Evolutionary conservation across 2,888 invertebrate genomes (phyloP).

Genomic region (Crematogaster levior): DNA sequence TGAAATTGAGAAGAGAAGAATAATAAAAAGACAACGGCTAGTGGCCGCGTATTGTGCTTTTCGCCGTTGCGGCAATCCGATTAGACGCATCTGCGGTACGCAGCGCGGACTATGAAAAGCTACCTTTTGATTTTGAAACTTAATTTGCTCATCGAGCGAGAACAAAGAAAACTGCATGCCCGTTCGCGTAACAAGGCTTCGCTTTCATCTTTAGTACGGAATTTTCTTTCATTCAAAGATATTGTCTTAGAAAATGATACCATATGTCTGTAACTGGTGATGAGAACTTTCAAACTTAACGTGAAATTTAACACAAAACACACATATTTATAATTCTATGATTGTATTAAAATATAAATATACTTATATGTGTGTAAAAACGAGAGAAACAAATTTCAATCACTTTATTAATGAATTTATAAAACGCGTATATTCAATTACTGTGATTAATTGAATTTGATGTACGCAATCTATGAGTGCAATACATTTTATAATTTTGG

Average conservation of each 20-base stretch:
- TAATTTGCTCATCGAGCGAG: slow-evolving; percentile 43
- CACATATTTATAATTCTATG: background rate
- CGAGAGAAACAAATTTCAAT: background rate
- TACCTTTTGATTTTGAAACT: slow-evolving; percentile 51
- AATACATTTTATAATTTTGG: slow-evolving; percentile 15
- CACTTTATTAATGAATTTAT: background rate
- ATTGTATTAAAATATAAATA: background rate
- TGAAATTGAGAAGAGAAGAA: slow-evolving; percentile 64
- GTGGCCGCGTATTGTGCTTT: slow-evolving; percentile 25
- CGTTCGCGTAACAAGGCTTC: slow-evolving; percentile 19
- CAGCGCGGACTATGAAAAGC: background rate
- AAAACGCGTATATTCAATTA: slow-evolving; percentile 30
- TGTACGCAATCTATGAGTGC: background rate
- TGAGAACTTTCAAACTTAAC: background rate
- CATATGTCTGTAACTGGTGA: background rate
- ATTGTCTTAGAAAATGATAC: background rate
- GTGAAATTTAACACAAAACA: background rate
- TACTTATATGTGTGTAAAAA: background rate
- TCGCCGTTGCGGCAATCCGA: slow-evolving; percentile 41
- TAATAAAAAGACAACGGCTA: slow-evolving; percentile 45
- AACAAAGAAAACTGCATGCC: slow-evolving; percentile 15
- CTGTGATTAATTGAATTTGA: slow-evolving; percentile 26
- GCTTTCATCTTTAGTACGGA: background rate
- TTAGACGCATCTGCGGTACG: slow-evolving; percentile 41
- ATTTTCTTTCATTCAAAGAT: slow-evolving; percentile 2